Evolutionary conservation across 92 coral and sea anemone genomes (phyloP).

Genomic region (Plumapathes pennacea): DNA sequence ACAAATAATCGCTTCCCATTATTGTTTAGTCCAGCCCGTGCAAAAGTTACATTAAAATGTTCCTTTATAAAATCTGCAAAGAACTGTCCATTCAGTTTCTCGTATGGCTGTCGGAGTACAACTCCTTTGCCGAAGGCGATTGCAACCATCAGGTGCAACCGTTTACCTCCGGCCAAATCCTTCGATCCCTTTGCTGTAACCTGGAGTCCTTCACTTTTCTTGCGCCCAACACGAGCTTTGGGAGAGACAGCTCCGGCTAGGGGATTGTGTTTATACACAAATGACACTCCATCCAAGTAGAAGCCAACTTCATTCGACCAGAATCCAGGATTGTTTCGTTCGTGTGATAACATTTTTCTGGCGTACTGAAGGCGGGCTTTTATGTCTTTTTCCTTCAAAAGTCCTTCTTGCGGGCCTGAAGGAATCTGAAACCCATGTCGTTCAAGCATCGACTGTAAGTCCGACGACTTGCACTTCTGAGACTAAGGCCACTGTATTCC

Average conservation of each 20-base stretch:
- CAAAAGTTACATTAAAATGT: slow-evolving; percentile 51
- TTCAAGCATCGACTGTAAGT: slow-evolving; percentile 5
- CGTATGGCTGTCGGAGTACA: slow-evolving; percentile 24
- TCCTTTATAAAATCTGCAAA: slow-evolving; percentile 40
- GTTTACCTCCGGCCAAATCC: slow-evolving; percentile 56
- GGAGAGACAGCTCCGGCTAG: not conserved
- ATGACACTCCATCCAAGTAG: slow-evolving; percentile 28
- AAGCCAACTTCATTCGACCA: slow-evolving; percentile 6
- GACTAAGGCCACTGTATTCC: slow-evolving; percentile 1
- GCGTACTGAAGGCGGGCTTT: slow-evolving; percentile 33
- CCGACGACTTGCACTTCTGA: slow-evolving; percentile 3
- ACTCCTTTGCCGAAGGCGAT: slow-evolving; percentile 55
- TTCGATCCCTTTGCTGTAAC: slow-evolving; percentile 60
- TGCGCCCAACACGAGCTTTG: slow-evolving; percentile 20
- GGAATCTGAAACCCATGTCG: slow-evolving; percentile 31
- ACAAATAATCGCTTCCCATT: slow-evolving; percentile 41
- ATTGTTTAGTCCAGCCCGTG: slow-evolving; percentile 34
- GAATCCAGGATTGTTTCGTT: too few relatives aligned
- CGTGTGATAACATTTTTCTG: slow-evolving; percentile 11
- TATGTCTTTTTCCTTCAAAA: slow-evolving; percentile 38
- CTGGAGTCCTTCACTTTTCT: slow-evolving; percentile 39
- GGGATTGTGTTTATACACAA: slow-evolving; percentile 18
- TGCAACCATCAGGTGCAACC: slow-evolving; percentile 54
- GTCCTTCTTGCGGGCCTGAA: slow-evolving; percentile 41
- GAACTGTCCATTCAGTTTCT: slow-evolving; percentile 52